A percentile compares a stretch with the other conserved stretches of the same genome.
These are phyloP conservation scores for Callipepla californica DNA, from an alignment of 2,113 vertebrate genomes.

Conservation along the genomic window DNA sequence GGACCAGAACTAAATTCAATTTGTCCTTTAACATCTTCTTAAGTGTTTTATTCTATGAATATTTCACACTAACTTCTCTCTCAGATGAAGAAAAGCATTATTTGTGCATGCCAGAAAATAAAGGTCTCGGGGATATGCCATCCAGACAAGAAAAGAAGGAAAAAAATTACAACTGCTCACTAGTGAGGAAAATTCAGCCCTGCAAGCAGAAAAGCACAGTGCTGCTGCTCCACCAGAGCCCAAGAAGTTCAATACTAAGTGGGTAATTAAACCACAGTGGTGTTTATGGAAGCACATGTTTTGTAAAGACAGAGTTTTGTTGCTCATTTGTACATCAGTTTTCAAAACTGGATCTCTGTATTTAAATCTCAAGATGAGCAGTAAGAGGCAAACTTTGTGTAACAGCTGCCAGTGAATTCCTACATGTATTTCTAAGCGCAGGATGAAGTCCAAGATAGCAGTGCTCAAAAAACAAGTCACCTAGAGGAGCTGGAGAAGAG, in stretches of 20 bases:
- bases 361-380: background rate
- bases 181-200: background rate
- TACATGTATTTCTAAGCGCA: background rate
- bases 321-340: background rate
- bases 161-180: background rate
- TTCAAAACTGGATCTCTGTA: background rate
- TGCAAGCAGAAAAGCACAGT: background rate
- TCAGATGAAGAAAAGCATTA: background rate
- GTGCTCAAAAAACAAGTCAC: background rate
- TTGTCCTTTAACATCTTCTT: conserved; percentile 7
- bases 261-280: background rate
- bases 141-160: background rate
- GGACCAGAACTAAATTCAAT: background rate
- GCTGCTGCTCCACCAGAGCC: background rate
- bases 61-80: background rate
- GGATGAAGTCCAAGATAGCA: background rate
- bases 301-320: background rate
- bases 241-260: background rate
- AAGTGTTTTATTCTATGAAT: conserved; percentile 7
- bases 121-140: background rate
- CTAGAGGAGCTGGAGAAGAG: background rate
- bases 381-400: background rate
- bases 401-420: background rate
- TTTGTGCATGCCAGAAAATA: conserved; percentile 4
- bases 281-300: background rate